These are phyloP conservation scores for Meandrusa payeni DNA, from an alignment of 2,888 invertebrate genomes.

Conservation along the genomic window DNA sequence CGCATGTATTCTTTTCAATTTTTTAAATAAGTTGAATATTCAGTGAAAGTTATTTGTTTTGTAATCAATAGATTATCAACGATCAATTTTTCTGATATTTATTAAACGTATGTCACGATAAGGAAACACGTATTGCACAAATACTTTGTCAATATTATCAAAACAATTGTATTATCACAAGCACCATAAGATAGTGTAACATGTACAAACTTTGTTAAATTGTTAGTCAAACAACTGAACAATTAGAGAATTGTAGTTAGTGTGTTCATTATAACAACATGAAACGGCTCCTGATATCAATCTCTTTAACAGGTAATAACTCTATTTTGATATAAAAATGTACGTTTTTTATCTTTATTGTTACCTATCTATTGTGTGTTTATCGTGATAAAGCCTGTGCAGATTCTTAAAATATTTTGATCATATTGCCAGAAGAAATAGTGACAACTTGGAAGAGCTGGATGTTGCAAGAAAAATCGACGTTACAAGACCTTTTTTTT, in stretches of 20 bases:
- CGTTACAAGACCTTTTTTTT: no score
- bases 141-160: slow-evolving; percentile 11
- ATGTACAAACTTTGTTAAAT: background rate
- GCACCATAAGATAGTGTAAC: slow-evolving; percentile 1
- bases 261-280: slow-evolving; percentile 16
- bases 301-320: slow-evolving; percentile 46
- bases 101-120: slow-evolving; percentile 1
- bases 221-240: slow-evolving; percentile 14
- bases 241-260: slow-evolving; percentile 14
- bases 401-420: no score
- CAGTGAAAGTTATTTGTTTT: background rate
- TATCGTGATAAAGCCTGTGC: no score
- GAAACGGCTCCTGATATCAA: slow-evolving; percentile 39
- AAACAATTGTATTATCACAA: slow-evolving; percentile 10
- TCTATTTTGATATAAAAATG: no score
- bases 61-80: background rate
- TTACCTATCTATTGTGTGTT: no score
- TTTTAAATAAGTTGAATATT: no score
- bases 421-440: no score
- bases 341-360: slow-evolving; percentile 1
- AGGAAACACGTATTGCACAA: slow-evolving; percentile 7
- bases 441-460: no score
- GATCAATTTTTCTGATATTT: background rate
- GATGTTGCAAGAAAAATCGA: no score
- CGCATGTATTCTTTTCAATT: no score